These are phyloP conservation scores for Heteromurus nitidus DNA, from an alignment of 2,888 invertebrate species.

Conservation along the genomic window DNA sequence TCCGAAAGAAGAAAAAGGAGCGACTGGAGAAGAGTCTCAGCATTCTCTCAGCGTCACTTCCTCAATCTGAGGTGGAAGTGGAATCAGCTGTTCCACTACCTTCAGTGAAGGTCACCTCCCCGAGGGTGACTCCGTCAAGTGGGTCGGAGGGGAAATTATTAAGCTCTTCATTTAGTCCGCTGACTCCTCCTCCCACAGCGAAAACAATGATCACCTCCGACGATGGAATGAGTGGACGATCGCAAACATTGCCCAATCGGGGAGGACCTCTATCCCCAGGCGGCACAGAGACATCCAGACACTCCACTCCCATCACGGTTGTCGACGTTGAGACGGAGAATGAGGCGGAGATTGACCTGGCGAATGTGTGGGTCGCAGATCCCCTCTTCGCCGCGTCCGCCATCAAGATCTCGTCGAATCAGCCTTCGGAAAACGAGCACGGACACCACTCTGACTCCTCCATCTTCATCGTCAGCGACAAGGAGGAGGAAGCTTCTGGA, in stretches of 20 bases:
- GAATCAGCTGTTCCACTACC: no score
- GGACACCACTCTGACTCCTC: conserved; percentile 16
- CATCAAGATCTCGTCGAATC: conserved; percentile 45
- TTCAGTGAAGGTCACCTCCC: no score
- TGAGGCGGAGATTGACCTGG: conserved; percentile 52
- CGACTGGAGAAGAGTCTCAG: neutral
- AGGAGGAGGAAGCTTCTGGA: neutral
- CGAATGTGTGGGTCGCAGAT: conserved; percentile 64
- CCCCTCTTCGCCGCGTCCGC: conserved; percentile 69
- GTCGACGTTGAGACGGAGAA: conserved; percentile 46
- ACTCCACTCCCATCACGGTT: conserved; percentile 27
- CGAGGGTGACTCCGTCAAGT: neutral
- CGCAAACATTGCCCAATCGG: no score
- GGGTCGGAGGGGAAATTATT: neutral
- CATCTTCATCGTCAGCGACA: neutral
- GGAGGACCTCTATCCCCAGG: no score
- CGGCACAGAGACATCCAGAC: neutral
- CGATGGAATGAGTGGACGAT: no score
- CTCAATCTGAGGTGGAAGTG: no score
- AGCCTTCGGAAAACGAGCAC: conserved; percentile 27
- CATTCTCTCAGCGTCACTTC: neutral
- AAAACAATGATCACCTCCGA: conserved; percentile 3
- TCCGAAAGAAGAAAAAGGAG: conserved; percentile 13
- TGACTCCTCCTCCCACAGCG: conserved; percentile 59
- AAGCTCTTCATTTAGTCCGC: conserved; percentile 50